phyloP scores from a whole-genome alignment of 2,888 invertebrate species.

The Steinernema hermaphroditum region DNA sequence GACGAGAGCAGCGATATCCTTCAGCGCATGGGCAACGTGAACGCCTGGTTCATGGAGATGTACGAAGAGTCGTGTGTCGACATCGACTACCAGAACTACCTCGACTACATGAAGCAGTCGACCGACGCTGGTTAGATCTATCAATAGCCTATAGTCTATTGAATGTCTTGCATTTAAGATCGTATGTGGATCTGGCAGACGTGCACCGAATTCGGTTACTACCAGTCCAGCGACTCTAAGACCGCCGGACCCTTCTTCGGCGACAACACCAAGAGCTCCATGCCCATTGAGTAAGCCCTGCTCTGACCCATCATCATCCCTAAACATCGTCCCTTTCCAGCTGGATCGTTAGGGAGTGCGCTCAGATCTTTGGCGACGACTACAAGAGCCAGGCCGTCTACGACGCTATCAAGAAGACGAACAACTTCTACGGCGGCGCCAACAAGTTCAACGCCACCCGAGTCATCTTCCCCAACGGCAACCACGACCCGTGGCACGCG shows the following conservation, averaged over 20 bases:
- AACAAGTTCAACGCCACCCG: conserved; percentile 29
- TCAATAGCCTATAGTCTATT: neutral
- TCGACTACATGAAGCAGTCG: conserved; percentile 45
- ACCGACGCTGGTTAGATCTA: conserved; percentile 17
- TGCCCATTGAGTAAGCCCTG: neutral
- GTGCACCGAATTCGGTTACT: conserved; percentile 92
- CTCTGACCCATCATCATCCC: neutral
- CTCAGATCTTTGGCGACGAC: conserved; percentile 46
- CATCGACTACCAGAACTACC: conserved; percentile 48
- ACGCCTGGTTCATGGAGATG: conserved; percentile 11
- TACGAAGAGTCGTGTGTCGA: conserved; percentile 43
- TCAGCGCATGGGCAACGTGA: neutral
- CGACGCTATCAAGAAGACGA: conserved; percentile 44
- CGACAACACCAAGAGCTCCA: neutral
- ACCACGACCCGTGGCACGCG: conserved; percentile 38
- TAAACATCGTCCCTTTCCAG: conserved; percentile 15
- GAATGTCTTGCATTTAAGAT: conserved; percentile 39
- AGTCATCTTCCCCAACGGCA: conserved; percentile 32
- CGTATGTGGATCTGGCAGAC: conserved; percentile 93
- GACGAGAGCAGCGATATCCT: neutral
- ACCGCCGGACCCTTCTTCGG: conserved; percentile 51
- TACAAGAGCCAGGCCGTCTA: conserved; percentile 43
- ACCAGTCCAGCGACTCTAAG: conserved; percentile 78
- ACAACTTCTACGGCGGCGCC: conserved; percentile 50
- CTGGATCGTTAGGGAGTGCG: conserved; percentile 49